Base-by-base conservation (phyloP, 2,113 vertebrate genomes). In the Crotalus tigris region DNA sequence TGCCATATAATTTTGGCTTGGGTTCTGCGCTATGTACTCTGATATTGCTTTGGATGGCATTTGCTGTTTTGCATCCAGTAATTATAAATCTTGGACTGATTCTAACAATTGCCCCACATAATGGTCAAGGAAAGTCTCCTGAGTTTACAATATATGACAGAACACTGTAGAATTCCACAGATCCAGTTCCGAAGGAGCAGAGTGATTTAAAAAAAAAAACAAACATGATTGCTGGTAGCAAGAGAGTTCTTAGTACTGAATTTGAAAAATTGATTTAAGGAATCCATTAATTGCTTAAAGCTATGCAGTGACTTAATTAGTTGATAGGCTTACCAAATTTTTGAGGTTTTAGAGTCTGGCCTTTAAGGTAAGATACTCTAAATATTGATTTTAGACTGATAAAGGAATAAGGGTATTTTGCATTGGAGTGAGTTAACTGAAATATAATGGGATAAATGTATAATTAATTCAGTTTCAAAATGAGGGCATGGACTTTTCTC, bases 211-310 rank as follows among this genome's bases (percentile, higher is more conserved):
- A 64, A 3, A 39, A 64, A 3, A 39, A 39, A 39, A 55, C 4
- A 26, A 39, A 6, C 46, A 29, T 55, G 9, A 12, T 64, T 19
- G 49, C 39, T 85, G 64, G n/a, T 51, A 90, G 88, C 51, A 81
- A 44, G 75, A 87, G 55, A 90, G 46, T 61, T n/a, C 9, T 17
- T 21, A 64, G 57, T 53, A 90, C 19, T 26, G 29, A 93, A 89
- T 90, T 93, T 90, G 59, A 90, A 90, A 90, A 24, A 90, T 90
- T 93, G 69, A 93, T 90, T 90, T 93, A 51, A 90, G 46, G 29
- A 46, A 93, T 86, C 88, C 46, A 93, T 93, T 86, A 93, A 93
- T 93, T 93, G 92, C 92, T 86, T 90, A 39, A 90, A 93, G 88
- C 55, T 13, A 85, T 44, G 24, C 21, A 61, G 55, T 53, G 46